Base-by-base conservation (phyloP, 2,797 vertebrate genomes). In the Rhinella marina region DNA sequence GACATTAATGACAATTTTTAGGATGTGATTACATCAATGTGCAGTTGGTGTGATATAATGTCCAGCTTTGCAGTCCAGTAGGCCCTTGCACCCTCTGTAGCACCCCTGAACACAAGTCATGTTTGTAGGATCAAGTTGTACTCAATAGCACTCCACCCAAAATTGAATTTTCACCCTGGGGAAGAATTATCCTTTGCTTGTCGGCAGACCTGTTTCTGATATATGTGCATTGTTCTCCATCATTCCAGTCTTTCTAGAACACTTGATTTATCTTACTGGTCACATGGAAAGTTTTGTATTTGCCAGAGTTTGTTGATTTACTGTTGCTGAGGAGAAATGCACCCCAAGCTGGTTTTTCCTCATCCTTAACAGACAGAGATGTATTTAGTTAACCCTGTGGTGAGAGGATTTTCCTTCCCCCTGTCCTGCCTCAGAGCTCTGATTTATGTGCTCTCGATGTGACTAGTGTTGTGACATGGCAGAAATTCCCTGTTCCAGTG, bases 311-410 rank as follows among this genome's bases (percentile, higher is more conserved):
- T 77, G 59, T 21, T 85, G 84, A 85, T 85, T 85, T 85, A 85
- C 75, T 52, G 84, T 54, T 85, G 23, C 84, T 66, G 57, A 85
- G 32, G 23, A 85, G 59, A 78, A 85, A 78, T 32, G 59, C 21
- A 64, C 83, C 59, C 57, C 73, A 64, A 52, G 32, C 57, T 84
- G 29, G 16, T 84, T 84, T 84, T 72, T 73, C 48, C 56, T 61
- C 54, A 73, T 57, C 54, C 23, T 62, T 29, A 85, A 62, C 73
- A 77, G 57, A 85, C 84, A 78, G 72, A 54, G 72, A 76, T 78
- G 25, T 85, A 85, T 85, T 85, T 85, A 27, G 41, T 48, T 85
- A 85, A 85, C 84, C 84, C 84, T 85, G 83, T 85, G 75, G 59
- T 62, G 84, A 85, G 73, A 85, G 84, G 73, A 77, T 85, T 85